Evolutionary conservation across 2,888 invertebrate genomes (phyloP), one percentile per base, ranked within the genome.

Genomic region (Piscicola geometra): DNA sequence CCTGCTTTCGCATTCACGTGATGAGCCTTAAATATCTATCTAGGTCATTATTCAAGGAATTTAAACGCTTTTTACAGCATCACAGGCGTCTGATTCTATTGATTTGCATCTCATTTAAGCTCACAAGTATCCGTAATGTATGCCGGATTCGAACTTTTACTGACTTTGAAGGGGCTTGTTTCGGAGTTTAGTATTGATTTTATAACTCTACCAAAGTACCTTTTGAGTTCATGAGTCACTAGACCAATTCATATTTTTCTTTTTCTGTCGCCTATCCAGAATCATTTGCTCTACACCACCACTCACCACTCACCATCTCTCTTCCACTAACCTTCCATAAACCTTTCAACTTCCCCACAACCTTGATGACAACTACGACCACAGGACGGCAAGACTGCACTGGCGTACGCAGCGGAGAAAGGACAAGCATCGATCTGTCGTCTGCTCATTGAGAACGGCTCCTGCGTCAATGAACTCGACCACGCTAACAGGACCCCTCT

Each of bases 361-460:
- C n/a, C n/a, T n/a, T n/a, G n/a, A n/a, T n/a, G n/a, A n/a, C n/a
- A n/a, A n/a, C n/a, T n/a, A n/a, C n/a, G n/a, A n/a, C 25, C 12
- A 1, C 25, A 77, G 77, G 64, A 77, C n/a, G 77, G 77, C 28
- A 70, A 70, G 21, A 71, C 75, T 32, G 36, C 77, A 5, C 67
- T 77, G 18, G 28, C 75, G 1, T 30, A 71, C 25, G 77, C 77
- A 1, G 75, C 77, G n/a, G 41, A 56, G 25, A 77, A 71, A 52
- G 77, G 77, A 21, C 77, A 77, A 33, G 77, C 77, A 32, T 75
- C 77, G 1, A 64, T 77, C 30, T 77, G 77, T 18, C 33, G 75
- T 25, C 30, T 77, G 33, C 75, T 77, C 9, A 75, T 77, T 2
- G 77, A 77, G 35, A 75, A 77, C 28, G 71, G 71, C 47, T 66